phyloP scores from a whole-genome alignment of 2,888 invertebrate species.

The Morpho helenor region DNA sequence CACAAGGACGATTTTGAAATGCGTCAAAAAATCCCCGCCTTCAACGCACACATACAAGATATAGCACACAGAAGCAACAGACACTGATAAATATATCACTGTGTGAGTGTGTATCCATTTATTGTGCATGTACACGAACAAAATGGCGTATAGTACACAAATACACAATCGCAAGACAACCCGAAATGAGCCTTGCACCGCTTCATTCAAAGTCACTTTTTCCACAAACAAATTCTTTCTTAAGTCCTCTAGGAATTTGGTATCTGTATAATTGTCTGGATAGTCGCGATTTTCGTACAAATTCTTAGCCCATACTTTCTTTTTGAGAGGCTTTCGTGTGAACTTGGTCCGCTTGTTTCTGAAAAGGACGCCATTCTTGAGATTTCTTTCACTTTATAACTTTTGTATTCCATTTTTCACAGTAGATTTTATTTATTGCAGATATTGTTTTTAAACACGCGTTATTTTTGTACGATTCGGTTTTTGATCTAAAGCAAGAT shows the following conservation, averaged over 20 bases:
- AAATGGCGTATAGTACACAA: conserved; percentile 84
- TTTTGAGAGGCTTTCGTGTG: conserved; percentile 40
- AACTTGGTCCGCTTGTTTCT: conserved; percentile 56
- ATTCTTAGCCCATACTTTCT: conserved; percentile 90
- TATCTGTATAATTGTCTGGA: conserved; percentile 95
- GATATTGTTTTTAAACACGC: too few species aligned
- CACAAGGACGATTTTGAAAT: conserved; percentile 88
- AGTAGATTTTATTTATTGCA: too few species aligned
- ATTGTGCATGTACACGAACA: conserved; percentile 86
- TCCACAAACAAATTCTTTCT: conserved; percentile 90
- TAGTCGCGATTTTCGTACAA: conserved; percentile 92
- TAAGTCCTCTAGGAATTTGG: conserved; percentile 90
- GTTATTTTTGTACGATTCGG: too few species aligned
- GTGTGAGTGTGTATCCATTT: conserved; percentile 81
- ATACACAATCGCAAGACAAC: conserved; percentile 90
- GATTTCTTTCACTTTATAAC: background rate
- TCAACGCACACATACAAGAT: conserved; percentile 72
- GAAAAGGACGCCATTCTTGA: conserved; percentile 41
- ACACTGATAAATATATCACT: conserved; percentile 79
- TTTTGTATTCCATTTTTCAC: background rate
- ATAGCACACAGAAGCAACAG: conserved; percentile 81
- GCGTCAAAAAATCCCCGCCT: conserved; percentile 62
- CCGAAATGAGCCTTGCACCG: conserved; percentile 86
- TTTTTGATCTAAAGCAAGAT: too few species aligned
- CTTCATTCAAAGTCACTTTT: conserved; percentile 84